Percentiles rank a stretch among this genome's conserved stretches.
Evolutionary conservation across 2,888 invertebrate species (phyloP).

Genomic region (Lamellibrachia columna): DNA sequence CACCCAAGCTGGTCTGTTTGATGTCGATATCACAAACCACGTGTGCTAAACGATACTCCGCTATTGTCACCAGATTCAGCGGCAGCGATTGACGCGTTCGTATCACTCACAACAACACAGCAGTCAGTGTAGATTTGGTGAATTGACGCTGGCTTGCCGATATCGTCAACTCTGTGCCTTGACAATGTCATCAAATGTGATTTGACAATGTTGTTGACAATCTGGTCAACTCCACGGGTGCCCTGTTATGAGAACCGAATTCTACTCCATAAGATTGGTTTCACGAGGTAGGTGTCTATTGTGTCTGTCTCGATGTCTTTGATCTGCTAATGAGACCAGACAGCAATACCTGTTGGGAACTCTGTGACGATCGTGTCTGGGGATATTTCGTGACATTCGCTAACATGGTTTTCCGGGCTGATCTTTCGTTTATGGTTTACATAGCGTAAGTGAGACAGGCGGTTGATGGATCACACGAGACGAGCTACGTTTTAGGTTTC

Average conservation of each 20-base stretch:
- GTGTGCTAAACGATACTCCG: neutral
- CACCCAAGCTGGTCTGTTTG: neutral
- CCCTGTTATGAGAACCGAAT: neutral
- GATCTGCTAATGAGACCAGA: neutral
- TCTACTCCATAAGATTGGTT: neutral
- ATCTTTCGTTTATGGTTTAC: neutral
- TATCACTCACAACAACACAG: neutral
- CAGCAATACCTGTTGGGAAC: neutral
- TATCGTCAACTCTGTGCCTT: neutral
- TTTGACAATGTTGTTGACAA: neutral
- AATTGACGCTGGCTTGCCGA: neutral
- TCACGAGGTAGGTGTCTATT: neutral
- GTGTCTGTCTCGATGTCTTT: neutral
- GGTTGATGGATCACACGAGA: neutral
- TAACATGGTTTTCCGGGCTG: neutral
- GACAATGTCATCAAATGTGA: neutral
- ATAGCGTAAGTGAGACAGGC: neutral
- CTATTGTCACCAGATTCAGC: neutral
- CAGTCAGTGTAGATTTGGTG: neutral
- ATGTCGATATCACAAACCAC: neutral
- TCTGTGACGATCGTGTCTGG: neutral
- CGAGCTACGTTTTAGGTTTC: neutral
- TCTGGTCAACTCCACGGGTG: neutral
- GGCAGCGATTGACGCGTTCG: neutral
- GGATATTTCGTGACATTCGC: neutral